Evolutionary conservation across 2,888 invertebrate genomes (phyloP), one percentile per base, ranked within the genome.

Genomic region (Rotaria macrura): DNA sequence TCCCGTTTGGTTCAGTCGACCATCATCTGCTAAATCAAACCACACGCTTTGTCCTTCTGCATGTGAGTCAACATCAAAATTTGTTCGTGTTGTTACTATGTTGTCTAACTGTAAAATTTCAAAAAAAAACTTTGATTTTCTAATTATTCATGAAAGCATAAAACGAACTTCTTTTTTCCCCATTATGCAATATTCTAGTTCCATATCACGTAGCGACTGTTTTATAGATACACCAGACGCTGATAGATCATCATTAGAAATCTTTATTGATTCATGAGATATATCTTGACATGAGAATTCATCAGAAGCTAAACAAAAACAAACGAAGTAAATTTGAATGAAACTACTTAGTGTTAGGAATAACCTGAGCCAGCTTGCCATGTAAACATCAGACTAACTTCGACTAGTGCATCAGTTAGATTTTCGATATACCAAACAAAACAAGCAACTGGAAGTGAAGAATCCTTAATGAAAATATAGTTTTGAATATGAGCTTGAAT

Each of bases 361-460:
- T 29, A 40, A 74, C 74, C 74, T 40, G 85, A 85, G 34, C 85
- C 87, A n/a, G 85, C 85, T 83, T 87, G 85, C 87, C 87, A 96
- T 0, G 95, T 95, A 89, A 96, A 95, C 25, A 95, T 93, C 87
- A 97, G 94, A 88, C 95, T 95, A 17, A 96, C 94, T 88, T 94
- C 93, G 87, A 94, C 92, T 84, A 93, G 93, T 88, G 94, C 93
- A 43, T 92, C 91, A 85, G 94, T 92, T 12, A 93, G 91, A 91
- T 96, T 96, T 89, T 94, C 93, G 7, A 95, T 93, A 43, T 93
- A 93, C 94, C 96, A 96, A 23, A 95, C 93, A 91, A 97, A 97
- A 55, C 95, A 94, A 54, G 94, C 94, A 89, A 94, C 94, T 0
- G 97, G 97, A 87, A 96, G 91, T 89, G 94, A 94, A 87, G 95